These are phyloP conservation scores for Galbula dea DNA, from an alignment of 2,113 vertebrate species.

Conservation along the genomic window DNA sequence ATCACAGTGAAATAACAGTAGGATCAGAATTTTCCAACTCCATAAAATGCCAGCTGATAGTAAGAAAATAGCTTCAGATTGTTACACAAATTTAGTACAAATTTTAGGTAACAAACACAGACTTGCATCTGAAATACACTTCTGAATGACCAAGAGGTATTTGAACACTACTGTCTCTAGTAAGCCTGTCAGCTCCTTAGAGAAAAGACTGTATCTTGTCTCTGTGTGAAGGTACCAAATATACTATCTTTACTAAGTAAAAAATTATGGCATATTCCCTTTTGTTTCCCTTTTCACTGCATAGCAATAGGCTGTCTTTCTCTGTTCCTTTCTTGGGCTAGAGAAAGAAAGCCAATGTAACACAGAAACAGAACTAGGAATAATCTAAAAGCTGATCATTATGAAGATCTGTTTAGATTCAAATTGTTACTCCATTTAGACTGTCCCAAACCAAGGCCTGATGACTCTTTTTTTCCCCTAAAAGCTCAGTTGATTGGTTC, in stretches of 20 bases:
- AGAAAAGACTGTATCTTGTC: not conserved
- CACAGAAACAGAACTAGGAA: not conserved
- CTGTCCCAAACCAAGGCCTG: not conserved
- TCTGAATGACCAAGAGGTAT: not conserved
- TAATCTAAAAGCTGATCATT: not conserved
- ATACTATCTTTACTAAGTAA: not conserved
- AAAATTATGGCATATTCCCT: not conserved
- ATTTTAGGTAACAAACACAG: slow-evolving; percentile 7
- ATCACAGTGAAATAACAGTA: not conserved
- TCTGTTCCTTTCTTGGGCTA: not conserved
- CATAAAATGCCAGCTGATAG: not conserved
- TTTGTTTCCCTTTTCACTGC: not conserved
- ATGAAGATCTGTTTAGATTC: not conserved
- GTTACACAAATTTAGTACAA: not conserved
- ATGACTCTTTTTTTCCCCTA: not conserved
- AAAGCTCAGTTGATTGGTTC: not conserved
- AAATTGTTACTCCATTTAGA: not conserved
- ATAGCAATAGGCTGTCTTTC: not conserved
- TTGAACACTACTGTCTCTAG: not conserved
- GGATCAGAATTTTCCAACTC: not conserved
- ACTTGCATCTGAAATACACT: not conserved
- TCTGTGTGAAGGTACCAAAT: not conserved
- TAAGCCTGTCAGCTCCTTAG: not conserved
- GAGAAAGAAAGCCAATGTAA: not conserved
- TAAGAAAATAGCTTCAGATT: not conserved